Base-by-base conservation (phyloP, 1,140 invertebrate genomes). In the Drosophila equinoxialis region DNA sequence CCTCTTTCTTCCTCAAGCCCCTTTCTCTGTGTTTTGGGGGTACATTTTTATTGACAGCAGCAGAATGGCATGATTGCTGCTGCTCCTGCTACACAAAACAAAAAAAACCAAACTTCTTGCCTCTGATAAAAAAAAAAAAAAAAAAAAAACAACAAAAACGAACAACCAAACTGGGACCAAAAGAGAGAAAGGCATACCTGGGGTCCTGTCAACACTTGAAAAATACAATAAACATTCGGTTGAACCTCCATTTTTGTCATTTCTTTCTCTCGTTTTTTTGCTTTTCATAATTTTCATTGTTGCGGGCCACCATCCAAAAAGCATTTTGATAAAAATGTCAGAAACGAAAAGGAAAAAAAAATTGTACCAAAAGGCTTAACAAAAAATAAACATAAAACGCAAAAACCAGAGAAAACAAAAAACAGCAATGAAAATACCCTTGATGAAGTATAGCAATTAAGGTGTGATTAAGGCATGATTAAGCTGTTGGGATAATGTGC, bases 261-360 rank as follows among this genome's bases (percentile, higher is more conserved):
- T 37, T 37, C 35, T 2, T 48, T 48, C 17, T 48, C 68, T 72
- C 23, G 23, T 23, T 76, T 76, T 76, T 69, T 76, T 79, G 69
- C 71, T 79, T 73, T 86, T 82, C 85, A 86, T 87, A 86, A 86
- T 87, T 86, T 86, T 70, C 75, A 86, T 87, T 86, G 82, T 87
- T 86, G 83, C 67, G 79, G 83, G 45, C 10, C 17, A 23, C 71
- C 68, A 41, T 74, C 71, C 71, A 74, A 74, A 74, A 76, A 76
- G 59, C 74, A 71, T 77, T 71, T 77, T 75, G 75, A 77, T 77
- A 77, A 77, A 63, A 71, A 68, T 11, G 23, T 13, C n/a, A 26
- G 4, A 54, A 30, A 11, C 37, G 35, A 48, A 54, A 33, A 13
- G 33, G 14, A 8, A 1, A 37, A 26, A 30, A 33, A 57, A 14